Percentiles rank a stretch among this genome's conserved stretches.
These are phyloP conservation scores for Pyrgus malvae DNA, from an alignment of 2,888 invertebrate species.

Conservation along the genomic window DNA sequence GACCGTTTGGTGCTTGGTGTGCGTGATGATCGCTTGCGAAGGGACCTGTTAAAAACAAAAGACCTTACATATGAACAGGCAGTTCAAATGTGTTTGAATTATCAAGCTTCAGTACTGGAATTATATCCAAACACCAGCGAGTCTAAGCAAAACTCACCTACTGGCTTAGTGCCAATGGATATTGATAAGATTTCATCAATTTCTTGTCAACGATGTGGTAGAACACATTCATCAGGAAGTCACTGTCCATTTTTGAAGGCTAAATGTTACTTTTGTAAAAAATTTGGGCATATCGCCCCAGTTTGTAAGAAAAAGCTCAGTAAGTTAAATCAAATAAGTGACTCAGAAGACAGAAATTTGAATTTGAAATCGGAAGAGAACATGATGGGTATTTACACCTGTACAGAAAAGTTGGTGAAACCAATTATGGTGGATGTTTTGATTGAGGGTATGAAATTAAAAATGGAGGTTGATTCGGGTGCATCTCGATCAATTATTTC, in stretches of 20 bases:
- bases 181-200: not conserved
- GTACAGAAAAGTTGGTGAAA: not conserved
- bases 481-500: not conserved
- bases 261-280: conserved; percentile 4
- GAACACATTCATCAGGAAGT: not conserved
- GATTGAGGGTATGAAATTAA: not conserved
- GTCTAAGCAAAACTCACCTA: conserved; percentile 6
- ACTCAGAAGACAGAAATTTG: not conserved
- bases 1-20: conserved; percentile 13
- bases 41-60: conserved; percentile 6
- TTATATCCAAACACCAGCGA: conserved; percentile 3
- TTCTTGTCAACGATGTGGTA: not conserved
- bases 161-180: not conserved
- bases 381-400: conserved; percentile 9
- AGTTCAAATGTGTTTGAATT: conserved; percentile 1
- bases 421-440: conserved; percentile 2
- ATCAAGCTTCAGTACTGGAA: conserved; percentile 11
- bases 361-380: not conserved
- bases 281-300: conserved; percentile 8
- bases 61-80: conserved; percentile 6
- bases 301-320: conserved; percentile 1
- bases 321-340: not conserved
- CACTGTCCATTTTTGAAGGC: conserved; percentile 2
- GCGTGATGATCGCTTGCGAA: conserved; percentile 13
- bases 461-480: conserved; percentile 7